A percentile compares a stretch with the other conserved stretches of the same genome.
These are phyloP conservation scores for Chamaea fasciata DNA, from an alignment of 2,113 vertebrate species.

Conservation along the genomic window DNA sequence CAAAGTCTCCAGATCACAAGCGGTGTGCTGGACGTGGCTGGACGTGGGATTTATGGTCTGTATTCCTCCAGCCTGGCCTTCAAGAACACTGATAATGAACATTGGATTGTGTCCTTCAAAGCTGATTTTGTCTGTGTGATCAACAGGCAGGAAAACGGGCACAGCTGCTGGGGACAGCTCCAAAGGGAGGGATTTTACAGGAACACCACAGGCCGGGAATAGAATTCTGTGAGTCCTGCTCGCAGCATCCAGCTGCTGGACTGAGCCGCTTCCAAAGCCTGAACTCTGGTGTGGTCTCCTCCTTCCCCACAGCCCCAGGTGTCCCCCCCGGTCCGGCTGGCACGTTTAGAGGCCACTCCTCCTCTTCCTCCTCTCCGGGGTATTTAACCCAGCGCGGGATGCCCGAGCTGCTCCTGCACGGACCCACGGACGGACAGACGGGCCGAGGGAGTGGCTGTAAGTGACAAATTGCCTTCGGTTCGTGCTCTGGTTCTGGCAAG, in stretches of 20 bases:
- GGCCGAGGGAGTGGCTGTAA: background rate
- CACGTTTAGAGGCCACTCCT: background rate
- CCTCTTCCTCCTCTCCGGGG: background rate
- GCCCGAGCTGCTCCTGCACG: background rate
- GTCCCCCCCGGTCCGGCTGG: background rate
- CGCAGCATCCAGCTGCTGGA: background rate
- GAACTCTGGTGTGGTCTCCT: background rate
- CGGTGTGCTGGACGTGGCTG: accelerated
- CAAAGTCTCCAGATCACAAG: background rate
- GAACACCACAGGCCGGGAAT: background rate
- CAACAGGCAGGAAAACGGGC: background rate
- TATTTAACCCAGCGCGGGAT: background rate
- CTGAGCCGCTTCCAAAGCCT: background rate
- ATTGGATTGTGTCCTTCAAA: background rate
- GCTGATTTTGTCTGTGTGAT: background rate
- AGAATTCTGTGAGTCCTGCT: background rate
- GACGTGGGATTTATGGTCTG: background rate
- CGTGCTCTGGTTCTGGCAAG: background rate
- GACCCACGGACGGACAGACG: background rate
- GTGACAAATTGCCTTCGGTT: background rate
- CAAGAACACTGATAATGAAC: background rate
- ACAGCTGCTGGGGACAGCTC: background rate
- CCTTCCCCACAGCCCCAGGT: background rate
- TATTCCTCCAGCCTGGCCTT: background rate
- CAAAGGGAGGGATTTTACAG: background rate